A percentile compares a stretch with the other conserved stretches of the same genome.
These are phyloP conservation scores for Coleophora deauratella DNA, from an alignment of 2,888 invertebrate genomes.

Conservation along the genomic window DNA sequence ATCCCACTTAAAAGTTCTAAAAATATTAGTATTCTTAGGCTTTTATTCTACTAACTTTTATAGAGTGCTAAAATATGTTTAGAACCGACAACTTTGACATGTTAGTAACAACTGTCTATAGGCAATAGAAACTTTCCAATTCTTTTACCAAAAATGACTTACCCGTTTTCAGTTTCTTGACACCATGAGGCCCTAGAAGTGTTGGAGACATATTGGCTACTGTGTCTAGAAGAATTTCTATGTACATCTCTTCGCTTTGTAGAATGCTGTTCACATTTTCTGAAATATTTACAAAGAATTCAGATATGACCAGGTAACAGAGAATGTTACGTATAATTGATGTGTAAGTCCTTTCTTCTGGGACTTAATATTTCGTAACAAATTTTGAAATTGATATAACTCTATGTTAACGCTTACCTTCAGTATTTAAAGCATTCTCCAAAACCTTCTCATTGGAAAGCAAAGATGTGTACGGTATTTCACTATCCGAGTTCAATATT, in stretches of 20 bases:
- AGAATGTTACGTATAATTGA: not conserved
- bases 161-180: constrained; percentile 74
- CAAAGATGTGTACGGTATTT: constrained; percentile 58
- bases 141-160: too few species aligned
- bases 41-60: too few species aligned
- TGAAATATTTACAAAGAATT: constrained; percentile 16
- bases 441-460: constrained; percentile 51
- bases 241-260: constrained; percentile 79
- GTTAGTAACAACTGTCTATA: too few species aligned
- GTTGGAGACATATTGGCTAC: constrained; percentile 74
- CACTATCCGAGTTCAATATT: constrained; percentile 56
- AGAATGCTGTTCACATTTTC: constrained; percentile 78
- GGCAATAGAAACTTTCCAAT: too few species aligned
- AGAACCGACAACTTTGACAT: too few species aligned
- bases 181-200: constrained; percentile 76
- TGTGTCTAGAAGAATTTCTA: constrained; percentile 75
- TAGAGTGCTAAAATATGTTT: too few species aligned
- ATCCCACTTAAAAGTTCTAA: too few species aligned
- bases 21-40: too few species aligned
- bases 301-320: constrained; percentile 10
- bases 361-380: not conserved
- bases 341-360: not conserved
- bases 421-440: constrained; percentile 50
- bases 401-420: constrained; percentile 51
- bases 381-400: not conserved